phyloP scores from a whole-genome alignment of 2,888 invertebrate genomes.

The Oligia strigilis region DNA sequence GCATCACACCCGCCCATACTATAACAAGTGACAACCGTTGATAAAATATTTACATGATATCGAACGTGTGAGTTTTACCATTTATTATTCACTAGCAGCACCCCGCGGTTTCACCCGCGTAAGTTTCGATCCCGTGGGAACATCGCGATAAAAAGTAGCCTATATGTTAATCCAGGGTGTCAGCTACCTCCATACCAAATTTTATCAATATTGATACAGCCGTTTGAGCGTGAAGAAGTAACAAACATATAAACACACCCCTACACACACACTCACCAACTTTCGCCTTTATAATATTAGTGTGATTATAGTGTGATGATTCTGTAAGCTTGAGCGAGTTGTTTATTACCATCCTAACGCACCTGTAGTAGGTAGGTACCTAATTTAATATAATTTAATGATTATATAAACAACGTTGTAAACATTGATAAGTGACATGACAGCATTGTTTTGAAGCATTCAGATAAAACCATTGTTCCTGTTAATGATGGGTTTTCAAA shows the following conservation, averaged over 20 bases:
- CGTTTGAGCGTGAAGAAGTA: too few relatives aligned
- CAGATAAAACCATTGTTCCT: slow-evolving; percentile 17
- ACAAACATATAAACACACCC: too few relatives aligned
- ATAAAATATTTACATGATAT: not conserved
- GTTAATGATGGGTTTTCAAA: not conserved
- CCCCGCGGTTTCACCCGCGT: too few relatives aligned
- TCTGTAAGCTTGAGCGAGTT: not conserved
- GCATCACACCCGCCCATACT: not conserved
- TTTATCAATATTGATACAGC: too few relatives aligned
- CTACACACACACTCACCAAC: too few relatives aligned
- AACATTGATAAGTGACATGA: not conserved
- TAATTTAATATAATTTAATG: slow-evolving; percentile 1
- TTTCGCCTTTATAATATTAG: too few relatives aligned
- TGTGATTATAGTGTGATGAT: not conserved
- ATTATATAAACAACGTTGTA: not conserved
- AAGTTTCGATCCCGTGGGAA: too few relatives aligned
- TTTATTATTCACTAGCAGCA: slow-evolving; percentile 5
- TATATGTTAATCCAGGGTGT: too few relatives aligned
- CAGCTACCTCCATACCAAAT: too few relatives aligned
- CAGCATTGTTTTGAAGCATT: not conserved
- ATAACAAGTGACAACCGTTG: not conserved
- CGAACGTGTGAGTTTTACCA: not conserved
- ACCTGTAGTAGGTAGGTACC: not conserved
- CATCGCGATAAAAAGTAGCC: too few relatives aligned
- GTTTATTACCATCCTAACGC: not conserved